Percentiles rank a stretch among this genome's conserved stretches.
These are phyloP conservation scores for Ispidina picta DNA, from an alignment of 2,797 vertebrate genomes.

Conservation along the genomic window DNA sequence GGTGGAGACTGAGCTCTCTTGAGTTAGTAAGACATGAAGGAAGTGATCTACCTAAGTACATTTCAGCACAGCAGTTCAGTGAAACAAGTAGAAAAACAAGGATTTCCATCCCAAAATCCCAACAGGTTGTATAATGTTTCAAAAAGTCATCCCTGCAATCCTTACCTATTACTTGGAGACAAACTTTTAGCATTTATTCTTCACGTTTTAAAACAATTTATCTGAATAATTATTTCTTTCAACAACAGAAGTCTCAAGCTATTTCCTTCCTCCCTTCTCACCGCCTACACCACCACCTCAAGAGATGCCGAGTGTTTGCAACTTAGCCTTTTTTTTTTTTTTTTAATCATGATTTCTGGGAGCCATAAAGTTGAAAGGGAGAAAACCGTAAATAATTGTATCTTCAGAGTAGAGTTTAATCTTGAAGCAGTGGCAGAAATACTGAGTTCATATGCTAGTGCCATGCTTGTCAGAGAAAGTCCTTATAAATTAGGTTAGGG, in stretches of 20 bases:
- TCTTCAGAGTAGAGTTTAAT: constrained; percentile 50
- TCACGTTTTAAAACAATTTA: constrained; percentile 28
- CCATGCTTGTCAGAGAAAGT: not conserved
- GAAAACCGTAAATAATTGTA: constrained; percentile 44
- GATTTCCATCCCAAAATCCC: not conserved
- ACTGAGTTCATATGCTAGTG: not conserved
- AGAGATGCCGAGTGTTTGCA: not conserved
- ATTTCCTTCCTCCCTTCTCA: constrained; percentile 48
- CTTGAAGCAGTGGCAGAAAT: constrained; percentile 21
- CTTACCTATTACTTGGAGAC: not conserved
- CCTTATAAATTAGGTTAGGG: constrained; percentile 23
- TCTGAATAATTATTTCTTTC: constrained; percentile 35
- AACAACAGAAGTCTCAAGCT: constrained; percentile 38
- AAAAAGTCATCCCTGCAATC: not conserved
- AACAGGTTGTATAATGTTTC: not conserved
- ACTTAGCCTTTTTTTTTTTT: not conserved
- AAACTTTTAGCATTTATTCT: not conserved
- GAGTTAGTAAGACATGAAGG: constrained; percentile 27
- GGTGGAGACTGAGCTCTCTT: not conserved
- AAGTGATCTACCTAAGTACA: not conserved
- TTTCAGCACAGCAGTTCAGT: not conserved
- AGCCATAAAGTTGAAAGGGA: constrained; percentile 42
- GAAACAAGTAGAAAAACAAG: not conserved
- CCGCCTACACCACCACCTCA: not conserved
- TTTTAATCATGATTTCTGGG: constrained; percentile 36